phyloP scores from a whole-genome alignment of 2,888 invertebrate species.

The Drosophila falleni region DNA sequence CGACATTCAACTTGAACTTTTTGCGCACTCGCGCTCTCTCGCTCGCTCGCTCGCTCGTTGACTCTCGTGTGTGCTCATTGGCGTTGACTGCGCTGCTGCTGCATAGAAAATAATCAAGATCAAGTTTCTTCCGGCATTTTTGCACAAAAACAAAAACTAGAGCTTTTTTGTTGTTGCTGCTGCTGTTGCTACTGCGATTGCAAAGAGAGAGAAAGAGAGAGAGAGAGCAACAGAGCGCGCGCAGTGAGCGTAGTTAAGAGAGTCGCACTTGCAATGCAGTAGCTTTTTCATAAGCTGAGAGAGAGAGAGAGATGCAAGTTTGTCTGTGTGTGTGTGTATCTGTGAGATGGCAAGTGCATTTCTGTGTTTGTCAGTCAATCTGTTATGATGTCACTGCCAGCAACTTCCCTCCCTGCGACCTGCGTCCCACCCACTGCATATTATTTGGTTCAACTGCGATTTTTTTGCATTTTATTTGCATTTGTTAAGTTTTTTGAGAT shows the following conservation, averaged over 20 bases:
- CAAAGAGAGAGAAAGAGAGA: conserved; percentile 36
- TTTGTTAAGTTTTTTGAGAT: not conserved
- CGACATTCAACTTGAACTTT: conserved; percentile 84
- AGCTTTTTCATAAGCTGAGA: conserved; percentile 50
- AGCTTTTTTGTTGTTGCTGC: conserved; percentile 57
- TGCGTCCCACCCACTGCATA: conserved; percentile 10
- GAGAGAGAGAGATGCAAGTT: conserved; percentile 18
- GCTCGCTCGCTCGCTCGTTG: conserved; percentile 21
- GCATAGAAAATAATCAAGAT: conserved; percentile 80
- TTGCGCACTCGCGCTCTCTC: conserved; percentile 55
- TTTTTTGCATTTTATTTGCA: conserved; percentile 17
- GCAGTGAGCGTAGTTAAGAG: conserved; percentile 38
- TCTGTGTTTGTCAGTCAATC: conserved; percentile 60
- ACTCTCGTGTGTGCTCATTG: conserved; percentile 42
- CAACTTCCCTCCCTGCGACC: conserved; percentile 18
- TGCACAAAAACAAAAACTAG: conserved; percentile 68
- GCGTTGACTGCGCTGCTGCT: conserved; percentile 21
- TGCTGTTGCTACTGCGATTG: conserved; percentile 1
- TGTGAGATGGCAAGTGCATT: conserved; percentile 67
- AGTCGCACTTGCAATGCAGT: conserved; percentile 29
- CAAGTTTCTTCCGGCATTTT: conserved; percentile 82
- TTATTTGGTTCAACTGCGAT: conserved; percentile 10
- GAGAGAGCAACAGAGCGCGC: conserved; percentile 21
- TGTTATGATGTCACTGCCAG: conserved; percentile 71
- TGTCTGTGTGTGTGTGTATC: conserved; percentile 24